These are phyloP conservation scores for Nemapogon koenigi DNA, from an alignment of 2,888 invertebrate genomes.

Conservation along the genomic window DNA sequence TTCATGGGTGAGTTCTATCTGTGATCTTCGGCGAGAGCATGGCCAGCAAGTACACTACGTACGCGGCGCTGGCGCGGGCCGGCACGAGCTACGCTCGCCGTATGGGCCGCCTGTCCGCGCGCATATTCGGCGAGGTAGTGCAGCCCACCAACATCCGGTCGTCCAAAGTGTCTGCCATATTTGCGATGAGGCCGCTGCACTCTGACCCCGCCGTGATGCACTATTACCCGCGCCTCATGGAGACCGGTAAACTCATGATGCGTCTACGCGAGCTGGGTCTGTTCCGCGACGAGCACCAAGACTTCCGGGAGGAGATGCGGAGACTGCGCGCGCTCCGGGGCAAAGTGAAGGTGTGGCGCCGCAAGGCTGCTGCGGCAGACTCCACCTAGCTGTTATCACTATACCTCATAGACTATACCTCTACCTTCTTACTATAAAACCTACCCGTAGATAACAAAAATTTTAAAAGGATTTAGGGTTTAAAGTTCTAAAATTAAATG, in stretches of 20 bases:
- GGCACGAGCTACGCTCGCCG: conserved; percentile 81
- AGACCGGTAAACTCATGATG: conserved; percentile 76
- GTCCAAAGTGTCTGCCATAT: conserved; percentile 81
- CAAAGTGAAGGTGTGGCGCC: conserved; percentile 67
- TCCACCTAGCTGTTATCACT: too few relatives aligned
- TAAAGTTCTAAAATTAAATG: too few relatives aligned
- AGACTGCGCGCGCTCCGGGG: conserved; percentile 78
- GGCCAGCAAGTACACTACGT: conserved; percentile 73
- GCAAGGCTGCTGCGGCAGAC: too few relatives aligned
- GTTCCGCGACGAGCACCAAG: conserved; percentile 87
- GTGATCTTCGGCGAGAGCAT: conserved; percentile 20
- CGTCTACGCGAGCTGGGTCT: conserved; percentile 78
- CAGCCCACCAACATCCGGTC: conserved; percentile 77
- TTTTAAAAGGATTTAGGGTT: too few relatives aligned
- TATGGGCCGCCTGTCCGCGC: conserved; percentile 85
- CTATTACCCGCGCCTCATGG: conserved; percentile 87
- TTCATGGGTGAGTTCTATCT: not conserved
- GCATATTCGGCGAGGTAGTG: conserved; percentile 89
- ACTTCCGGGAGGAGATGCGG: conserved; percentile 87
- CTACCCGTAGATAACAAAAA: too few relatives aligned
- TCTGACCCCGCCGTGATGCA: conserved; percentile 74
- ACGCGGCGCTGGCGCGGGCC: conserved; percentile 71
- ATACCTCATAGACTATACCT: too few relatives aligned
- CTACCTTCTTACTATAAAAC: too few relatives aligned
- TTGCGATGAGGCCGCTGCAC: conserved; percentile 77